phyloP scores from a whole-genome alignment of 2,888 invertebrate genomes.

The Drosophila yooni region DNA sequence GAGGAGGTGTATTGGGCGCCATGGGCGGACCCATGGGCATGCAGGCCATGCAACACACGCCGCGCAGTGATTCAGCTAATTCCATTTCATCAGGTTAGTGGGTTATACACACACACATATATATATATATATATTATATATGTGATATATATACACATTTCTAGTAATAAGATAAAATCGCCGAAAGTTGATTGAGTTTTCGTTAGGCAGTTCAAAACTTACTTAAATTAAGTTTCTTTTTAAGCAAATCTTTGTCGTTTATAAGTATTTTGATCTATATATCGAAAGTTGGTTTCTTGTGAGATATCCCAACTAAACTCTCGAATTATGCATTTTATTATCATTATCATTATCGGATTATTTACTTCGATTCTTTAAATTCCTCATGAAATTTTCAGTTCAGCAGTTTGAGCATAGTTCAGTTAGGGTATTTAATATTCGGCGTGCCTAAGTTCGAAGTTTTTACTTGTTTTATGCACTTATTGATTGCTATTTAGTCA shows the following conservation, averaged over 20 bases:
- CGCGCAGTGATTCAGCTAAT: slow-evolving; percentile 85
- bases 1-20: slow-evolving; percentile 5
- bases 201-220: background rate
- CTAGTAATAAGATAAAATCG: background rate
- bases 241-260: background rate
- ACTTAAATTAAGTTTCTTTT: background rate
- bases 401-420: accelerated
- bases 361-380: background rate
- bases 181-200: slow-evolving; percentile 18
- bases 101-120: slow-evolving; percentile 2
- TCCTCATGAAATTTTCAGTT: background rate
- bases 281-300: no score
- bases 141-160: background rate
- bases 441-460: accelerated
- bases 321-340: background rate
- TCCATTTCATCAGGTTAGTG: slow-evolving; percentile 85
- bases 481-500: background rate
- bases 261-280: background rate
- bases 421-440: background rate
- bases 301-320: background rate
- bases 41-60: slow-evolving; percentile 81
- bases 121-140: background rate
- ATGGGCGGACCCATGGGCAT: slow-evolving; percentile 59
- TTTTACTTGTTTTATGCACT: background rate
- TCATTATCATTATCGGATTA: no score